Percentiles rank a stretch among this genome's conserved stretches.
Evolutionary conservation across 2,888 invertebrate genomes (phyloP).

Genomic region (Microdon myrmicae): DNA sequence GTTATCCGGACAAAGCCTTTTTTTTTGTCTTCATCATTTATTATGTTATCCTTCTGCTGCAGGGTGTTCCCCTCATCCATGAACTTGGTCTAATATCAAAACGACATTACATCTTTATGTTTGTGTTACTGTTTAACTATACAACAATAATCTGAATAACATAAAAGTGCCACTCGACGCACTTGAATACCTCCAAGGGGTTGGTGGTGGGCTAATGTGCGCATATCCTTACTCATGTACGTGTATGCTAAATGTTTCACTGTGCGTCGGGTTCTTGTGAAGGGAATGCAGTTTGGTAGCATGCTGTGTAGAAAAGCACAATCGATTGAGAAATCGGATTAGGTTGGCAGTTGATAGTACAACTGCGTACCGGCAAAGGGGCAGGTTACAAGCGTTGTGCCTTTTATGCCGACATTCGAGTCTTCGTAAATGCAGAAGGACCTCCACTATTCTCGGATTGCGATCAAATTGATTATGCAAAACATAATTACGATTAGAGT

Average conservation of each 20-base stretch:
- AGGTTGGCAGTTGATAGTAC: conserved; percentile 37
- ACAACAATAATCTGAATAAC: conserved; percentile 35
- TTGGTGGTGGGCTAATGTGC: conserved; percentile 13
- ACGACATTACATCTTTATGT: conserved; percentile 36
- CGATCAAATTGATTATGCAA: conserved; percentile 45
- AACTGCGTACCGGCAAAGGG: no score
- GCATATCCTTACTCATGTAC: conserved; percentile 4
- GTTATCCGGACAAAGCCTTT: conserved; percentile 17
- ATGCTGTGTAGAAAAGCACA: conserved; percentile 39
- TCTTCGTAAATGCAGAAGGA: conserved; percentile 14
- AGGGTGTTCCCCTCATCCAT: conserved; percentile 16
- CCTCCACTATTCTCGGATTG: conserved; percentile 6
- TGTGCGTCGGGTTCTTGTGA: conserved; percentile 6
- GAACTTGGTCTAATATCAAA: conserved; percentile 30
- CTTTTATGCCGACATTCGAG: conserved; percentile 15
- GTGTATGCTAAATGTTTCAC: conserved; percentile 1
- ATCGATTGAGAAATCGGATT: conserved; percentile 46
- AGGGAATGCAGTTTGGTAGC: conserved; percentile 12
- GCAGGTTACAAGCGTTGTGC: conserved; percentile 24
- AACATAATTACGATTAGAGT: conserved; percentile 30
- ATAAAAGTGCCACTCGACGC: conserved; percentile 44
- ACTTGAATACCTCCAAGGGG: conserved; percentile 30
- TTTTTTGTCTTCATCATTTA: conserved; percentile 21
- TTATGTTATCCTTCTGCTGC: conserved; percentile 26
- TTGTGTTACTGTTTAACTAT: conserved; percentile 33